Evolutionary conservation across 2,888 invertebrate species (phyloP).

Genomic region (Chymomyza amoena): DNA sequence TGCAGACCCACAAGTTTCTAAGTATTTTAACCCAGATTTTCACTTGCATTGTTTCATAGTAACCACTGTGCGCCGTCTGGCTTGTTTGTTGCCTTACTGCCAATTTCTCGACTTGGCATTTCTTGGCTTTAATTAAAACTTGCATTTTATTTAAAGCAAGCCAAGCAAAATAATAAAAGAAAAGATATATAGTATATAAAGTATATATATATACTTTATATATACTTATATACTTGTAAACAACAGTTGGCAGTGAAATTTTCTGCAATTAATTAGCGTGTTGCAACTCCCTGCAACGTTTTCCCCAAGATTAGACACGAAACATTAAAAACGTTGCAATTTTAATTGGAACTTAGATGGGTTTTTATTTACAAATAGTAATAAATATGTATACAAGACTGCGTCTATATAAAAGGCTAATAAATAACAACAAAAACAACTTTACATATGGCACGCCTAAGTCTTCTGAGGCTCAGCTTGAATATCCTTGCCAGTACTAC

Average conservation of each 20-base stretch:
- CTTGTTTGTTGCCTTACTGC: conserved; percentile 12
- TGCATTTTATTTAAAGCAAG: conserved; percentile 61
- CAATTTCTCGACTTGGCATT: conserved; percentile 63
- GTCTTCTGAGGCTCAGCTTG: conserved; percentile 61
- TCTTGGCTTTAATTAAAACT: conserved; percentile 67
- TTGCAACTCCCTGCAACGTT: not conserved
- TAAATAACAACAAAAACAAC: conserved; percentile 48
- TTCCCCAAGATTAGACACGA: not conserved
- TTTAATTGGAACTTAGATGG: conserved; percentile 37
- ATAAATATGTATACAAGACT: conserved; percentile 45
- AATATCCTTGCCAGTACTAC: conserved; percentile 80
- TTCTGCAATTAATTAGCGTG: conserved; percentile 46
- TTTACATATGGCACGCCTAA: conserved; percentile 21
- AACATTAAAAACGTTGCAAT: not conserved
- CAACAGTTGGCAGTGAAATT: conserved; percentile 53
- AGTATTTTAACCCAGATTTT: no score
- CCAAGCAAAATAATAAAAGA: conserved; percentile 34
- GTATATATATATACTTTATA: not conserved
- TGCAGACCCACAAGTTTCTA: no score
- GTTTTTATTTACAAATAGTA: conserved; percentile 58
- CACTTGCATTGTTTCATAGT: not conserved
- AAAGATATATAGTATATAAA: not conserved
- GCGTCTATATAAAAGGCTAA: conserved; percentile 15
- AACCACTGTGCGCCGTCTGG: not conserved
- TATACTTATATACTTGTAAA: not conserved